Evolutionary conservation across 2,113 vertebrate genomes (phyloP), one percentile per base, ranked within the genome.

Genomic region (Alaudala cheleensis): DNA sequence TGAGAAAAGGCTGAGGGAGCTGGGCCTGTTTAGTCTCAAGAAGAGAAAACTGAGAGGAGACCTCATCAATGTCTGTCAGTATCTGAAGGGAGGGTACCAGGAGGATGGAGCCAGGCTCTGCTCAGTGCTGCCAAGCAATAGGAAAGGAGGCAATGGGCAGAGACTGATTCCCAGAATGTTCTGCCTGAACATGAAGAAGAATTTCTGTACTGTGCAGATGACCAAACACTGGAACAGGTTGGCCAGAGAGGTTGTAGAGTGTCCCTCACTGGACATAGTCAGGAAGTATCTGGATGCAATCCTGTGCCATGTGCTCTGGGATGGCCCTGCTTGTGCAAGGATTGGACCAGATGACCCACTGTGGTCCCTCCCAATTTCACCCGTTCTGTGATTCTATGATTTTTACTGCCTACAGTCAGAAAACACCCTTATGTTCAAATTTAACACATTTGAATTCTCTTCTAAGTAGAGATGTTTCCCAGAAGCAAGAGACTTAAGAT

Each of bases 401-500:
- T 58, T 70, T 87, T 69, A 82, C 34, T 65, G 62, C 15, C 53
- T 71, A 37, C 90, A 82, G 53, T 72, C 33, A 70, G 50, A 29
- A 80, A 88, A 19, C 6, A 45, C 24, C 12, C 28, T 57, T 61
- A 69, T 45, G 34, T 61, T 93, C 40, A 81, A 92, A 86, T 86
- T 47, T 54, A 83, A 88, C 47, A 90, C 29, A 58, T 64, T 19
- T 81, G 29, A 77, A 86, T 65, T 93, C 10, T 61, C 28, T 90
- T 39, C 37, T 90, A 50, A 77, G 26, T 22, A 49, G 49, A 92
- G 54, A 73, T 54, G 49, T 26, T 90, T 90, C 70, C 71, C 50
- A 81, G 51, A 94, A 92, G 54, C 5, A 31, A 66, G 37, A 94
- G 50, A 86, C 67, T 70, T 86, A 77, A 73, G 33, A 73, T 73